Evolutionary conservation across 37 sponge, comb jelly and placozoan species (phyloP).

Genomic region (Cliona cf. orientalis): DNA sequence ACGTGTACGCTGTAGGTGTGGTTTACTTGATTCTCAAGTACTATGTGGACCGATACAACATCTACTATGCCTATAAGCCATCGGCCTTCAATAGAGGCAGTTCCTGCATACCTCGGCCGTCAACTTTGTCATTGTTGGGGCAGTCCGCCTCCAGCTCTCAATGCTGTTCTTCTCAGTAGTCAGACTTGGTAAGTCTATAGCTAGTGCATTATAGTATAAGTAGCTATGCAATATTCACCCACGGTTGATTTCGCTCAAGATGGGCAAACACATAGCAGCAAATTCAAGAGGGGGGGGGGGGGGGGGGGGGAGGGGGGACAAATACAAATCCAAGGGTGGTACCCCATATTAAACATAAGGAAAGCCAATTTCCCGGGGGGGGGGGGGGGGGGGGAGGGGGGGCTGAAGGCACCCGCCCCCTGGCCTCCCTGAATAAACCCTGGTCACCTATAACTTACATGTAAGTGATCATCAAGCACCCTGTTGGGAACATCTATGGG

Average conservation of each 20-base stretch:
- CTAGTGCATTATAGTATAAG: not conserved
- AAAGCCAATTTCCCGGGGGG: too few relatives aligned
- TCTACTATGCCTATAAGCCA: slow-evolving; percentile 59
- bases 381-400: too few relatives aligned
- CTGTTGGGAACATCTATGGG: not conserved
- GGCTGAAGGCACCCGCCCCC: too few relatives aligned
- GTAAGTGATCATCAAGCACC: too few relatives aligned
- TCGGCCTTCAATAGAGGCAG: slow-evolving; percentile 30
- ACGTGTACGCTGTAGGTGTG: slow-evolving; percentile 31
- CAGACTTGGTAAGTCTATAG: slow-evolving; percentile 41
- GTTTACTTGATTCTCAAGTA: slow-evolving; percentile 67
- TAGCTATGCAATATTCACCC: not conserved
- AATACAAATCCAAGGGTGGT: too few relatives aligned
- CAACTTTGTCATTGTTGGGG: slow-evolving; percentile 62
- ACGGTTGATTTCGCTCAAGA: too few relatives aligned
- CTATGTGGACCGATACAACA: slow-evolving; percentile 72
- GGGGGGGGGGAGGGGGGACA: too few relatives aligned
- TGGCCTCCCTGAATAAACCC: too few relatives aligned
- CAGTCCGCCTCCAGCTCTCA: slow-evolving; percentile 47
- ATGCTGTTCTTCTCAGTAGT: slow-evolving; percentile 71
- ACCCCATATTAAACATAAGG: too few relatives aligned
- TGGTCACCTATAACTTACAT: too few relatives aligned
- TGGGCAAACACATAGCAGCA: too few relatives aligned
- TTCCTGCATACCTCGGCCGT: slow-evolving; percentile 66
- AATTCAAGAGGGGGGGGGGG: too few relatives aligned